Conservation (phyloP, 2,888 invertebrate species). For the Labia minor region DNA sequence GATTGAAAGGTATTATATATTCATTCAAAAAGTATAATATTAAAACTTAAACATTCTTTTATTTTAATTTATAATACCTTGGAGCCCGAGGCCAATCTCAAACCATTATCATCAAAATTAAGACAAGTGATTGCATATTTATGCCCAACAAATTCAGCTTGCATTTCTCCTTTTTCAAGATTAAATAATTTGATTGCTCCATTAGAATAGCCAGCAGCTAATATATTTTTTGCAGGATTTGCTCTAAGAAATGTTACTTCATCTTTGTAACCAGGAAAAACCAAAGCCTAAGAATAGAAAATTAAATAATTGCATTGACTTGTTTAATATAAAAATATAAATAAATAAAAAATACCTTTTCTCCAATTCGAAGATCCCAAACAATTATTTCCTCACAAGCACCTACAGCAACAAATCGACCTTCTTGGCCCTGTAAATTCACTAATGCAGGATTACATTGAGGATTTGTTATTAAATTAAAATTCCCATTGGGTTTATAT, state of each 20-base stretch:
- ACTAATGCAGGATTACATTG: conserved; percentile 73
- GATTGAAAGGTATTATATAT: not conserved
- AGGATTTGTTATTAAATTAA: conserved; percentile 75
- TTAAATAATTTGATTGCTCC: conserved; percentile 79
- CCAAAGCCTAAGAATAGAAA: conserved; percentile 50
- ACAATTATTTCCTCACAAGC: conserved; percentile 87
- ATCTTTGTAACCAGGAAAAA: conserved; percentile 67
- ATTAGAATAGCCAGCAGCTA: conserved; percentile 88
- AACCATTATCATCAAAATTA: conserved; percentile 71
- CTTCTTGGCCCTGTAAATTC: conserved; percentile 61
- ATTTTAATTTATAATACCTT: conserved; percentile 44
- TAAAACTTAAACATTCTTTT: not conserved
- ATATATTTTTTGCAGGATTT: conserved; percentile 61
- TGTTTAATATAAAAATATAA: not conserved
- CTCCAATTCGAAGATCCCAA: conserved; percentile 83
- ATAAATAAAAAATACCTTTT: conserved; percentile 66
- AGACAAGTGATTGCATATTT: conserved; percentile 71
- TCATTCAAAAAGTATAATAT: not conserved
- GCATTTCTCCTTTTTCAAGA: conserved; percentile 56
- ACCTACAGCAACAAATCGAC: conserved; percentile 79
- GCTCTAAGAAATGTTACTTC: conserved; percentile 66
- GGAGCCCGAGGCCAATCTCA: conserved; percentile 78
- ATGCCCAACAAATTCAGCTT: conserved; percentile 73
- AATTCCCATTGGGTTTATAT: conserved; percentile 69
- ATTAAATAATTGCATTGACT: not conserved